Evolutionary conservation across 2,797 vertebrate genomes (phyloP), one percentile per base, ranked within the genome.

Genomic region (Peromyscus eremicus): DNA sequence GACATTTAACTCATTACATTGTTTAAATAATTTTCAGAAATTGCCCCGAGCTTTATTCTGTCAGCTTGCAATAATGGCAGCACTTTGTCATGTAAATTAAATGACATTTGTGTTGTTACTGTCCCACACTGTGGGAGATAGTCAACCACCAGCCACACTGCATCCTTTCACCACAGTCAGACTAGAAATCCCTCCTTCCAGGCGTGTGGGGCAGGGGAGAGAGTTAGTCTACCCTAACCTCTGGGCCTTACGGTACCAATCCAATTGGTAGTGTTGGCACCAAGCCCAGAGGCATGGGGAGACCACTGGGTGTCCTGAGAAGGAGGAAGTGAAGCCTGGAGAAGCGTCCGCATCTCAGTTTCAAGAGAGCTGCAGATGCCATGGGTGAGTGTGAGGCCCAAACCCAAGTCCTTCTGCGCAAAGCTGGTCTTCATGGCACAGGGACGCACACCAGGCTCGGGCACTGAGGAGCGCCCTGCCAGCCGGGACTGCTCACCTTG

Each of bases 11-110:
- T 99, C 98, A 98, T 98, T 98, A 99, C 98, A 99, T 99, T 99
- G 99, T 99, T 99, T 98, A 99, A 99, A 99, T 99, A 98, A 99
- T 99, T 99, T 99, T 99, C 99, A 98, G 99, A 99, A 99, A 99
- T 99, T 99, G 99, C 99, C 99, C 99, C 98, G 98, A 97, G 99
- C 99, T 73, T 99, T 99, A 98, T 99, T 99, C 99, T 99, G 99
- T 99, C 99, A 99, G 98, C 98, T 97, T 97, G 98, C 98, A 98
- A 99, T 99, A 99, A 99, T 99, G 98, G 99, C 97, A 98, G 98
- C 98, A 99, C 99, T 99, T 99, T 99, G 99, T 99, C 99, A 99
- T 99, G 99, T 98, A 98, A 99, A 99, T 99, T 98, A 98, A 98
- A 98, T 99, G 99, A 98, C 99, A 98, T 98, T 98, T 98, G 98